Conservation (phyloP, 2,113 vertebrate genomes). For the Vicugna pacos region DNA sequence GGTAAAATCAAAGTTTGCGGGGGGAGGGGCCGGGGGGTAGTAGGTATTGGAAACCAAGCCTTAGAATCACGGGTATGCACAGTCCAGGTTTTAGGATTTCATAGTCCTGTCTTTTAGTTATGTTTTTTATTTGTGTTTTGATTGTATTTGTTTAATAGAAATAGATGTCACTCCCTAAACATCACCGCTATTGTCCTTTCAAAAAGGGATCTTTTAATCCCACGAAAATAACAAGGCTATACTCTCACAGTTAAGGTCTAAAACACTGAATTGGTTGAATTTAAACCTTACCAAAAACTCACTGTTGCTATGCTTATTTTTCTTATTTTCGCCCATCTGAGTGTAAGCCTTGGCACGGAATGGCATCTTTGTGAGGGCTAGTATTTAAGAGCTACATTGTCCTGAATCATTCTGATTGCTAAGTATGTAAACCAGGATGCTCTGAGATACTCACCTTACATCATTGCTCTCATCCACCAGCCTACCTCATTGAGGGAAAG, state of each 20-base stretch:
- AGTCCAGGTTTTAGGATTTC: neutral
- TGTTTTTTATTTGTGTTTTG: slow-evolving; percentile 26
- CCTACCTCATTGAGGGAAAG: neutral
- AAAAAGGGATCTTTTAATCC: neutral
- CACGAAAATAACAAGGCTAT: neutral
- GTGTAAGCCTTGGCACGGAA: neutral
- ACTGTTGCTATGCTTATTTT: neutral
- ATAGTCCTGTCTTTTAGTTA: neutral
- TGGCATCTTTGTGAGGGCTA: too few species aligned
- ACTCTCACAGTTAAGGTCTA: neutral
- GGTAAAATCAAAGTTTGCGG: neutral
- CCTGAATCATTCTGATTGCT: neutral
- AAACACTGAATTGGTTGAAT: neutral
- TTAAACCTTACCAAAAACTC: neutral
- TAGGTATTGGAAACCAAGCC: neutral
- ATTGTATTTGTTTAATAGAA: slow-evolving; percentile 36
- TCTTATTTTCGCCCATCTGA: neutral
- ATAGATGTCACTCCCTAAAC: neutral
- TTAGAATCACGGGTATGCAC: neutral
- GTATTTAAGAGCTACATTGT: neutral
- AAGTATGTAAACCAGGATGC: neutral
- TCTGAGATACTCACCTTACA: neutral
- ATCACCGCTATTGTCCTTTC: neutral
- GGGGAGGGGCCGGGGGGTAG: too few species aligned
- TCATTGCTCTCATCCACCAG: neutral